Evolutionary conservation across 2,113 vertebrate species (phyloP).

Genomic region (Nothoprocta perdicaria): DNA sequence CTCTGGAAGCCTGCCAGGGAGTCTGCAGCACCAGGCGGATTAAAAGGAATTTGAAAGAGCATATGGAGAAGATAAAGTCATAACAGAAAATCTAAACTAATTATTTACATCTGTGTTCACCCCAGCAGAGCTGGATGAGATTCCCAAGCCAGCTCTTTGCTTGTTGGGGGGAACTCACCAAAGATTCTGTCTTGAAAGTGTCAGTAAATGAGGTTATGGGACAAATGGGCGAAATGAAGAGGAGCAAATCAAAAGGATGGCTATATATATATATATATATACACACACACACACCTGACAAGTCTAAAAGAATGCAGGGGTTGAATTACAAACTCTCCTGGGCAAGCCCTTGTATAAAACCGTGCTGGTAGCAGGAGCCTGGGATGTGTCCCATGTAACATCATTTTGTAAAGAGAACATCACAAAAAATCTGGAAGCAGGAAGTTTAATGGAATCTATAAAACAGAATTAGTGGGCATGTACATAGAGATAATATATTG

Average conservation of each 20-base stretch:
- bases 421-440: not conserved
- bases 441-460: not conserved
- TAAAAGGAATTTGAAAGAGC: conserved; percentile 1
- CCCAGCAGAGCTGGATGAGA: not conserved
- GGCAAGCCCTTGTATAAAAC: not conserved
- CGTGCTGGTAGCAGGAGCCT: not conserved
- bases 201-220: not conserved
- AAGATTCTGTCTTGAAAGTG: not conserved
- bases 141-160: not conserved
- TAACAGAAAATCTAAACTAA: not conserved
- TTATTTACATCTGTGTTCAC: not conserved
- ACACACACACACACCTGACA: not conserved
- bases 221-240: not conserved
- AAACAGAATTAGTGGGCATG: not conserved
- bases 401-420: not conserved
- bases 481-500: not conserved
- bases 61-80: not conserved
- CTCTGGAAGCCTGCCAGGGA: not conserved
- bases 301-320: not conserved
- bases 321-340: not conserved
- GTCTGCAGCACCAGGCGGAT: conserved; percentile 5
- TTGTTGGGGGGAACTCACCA: not conserved
- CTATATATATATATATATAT: not conserved
- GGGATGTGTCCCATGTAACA: not conserved
- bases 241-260: not conserved